phyloP scores from a whole-genome alignment of 2,888 invertebrate genomes.

The Lucinisca nassula region DNA sequence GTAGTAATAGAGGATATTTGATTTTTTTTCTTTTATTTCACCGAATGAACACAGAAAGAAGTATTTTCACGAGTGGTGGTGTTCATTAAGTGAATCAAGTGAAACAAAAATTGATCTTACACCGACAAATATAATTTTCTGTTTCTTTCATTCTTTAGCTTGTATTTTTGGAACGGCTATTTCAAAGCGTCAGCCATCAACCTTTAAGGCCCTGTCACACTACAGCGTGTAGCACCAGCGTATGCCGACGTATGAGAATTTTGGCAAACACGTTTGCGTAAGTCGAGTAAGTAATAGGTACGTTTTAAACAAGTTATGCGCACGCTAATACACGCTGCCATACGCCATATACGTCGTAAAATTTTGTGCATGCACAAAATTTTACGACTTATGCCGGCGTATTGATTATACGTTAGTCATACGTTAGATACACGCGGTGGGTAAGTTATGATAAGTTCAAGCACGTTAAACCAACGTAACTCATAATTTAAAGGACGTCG shows the following conservation, averaged over 20 bases:
- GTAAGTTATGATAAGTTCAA: not conserved
- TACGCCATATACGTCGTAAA: slow-evolving; percentile 5
- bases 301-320: no score
- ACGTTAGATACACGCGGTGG: not conserved
- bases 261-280: slow-evolving; percentile 22
- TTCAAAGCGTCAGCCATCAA: no score
- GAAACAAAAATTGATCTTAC: no score
- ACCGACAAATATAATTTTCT: no score
- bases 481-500: slow-evolving; percentile 14
- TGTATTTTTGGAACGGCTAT: no score
- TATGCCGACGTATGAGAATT: slow-evolving; percentile 20
- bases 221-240: not conserved
- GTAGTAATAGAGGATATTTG: no score
- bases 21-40: no score
- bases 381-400: slow-evolving; percentile 13
- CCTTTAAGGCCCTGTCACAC: no score
- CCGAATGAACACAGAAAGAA: no score
- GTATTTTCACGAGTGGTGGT: no score
- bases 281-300: slow-evolving; percentile 20
- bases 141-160: no score
- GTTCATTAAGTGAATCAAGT: no score
- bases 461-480: not conserved
- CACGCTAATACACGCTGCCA: slow-evolving; percentile 18
- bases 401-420: slow-evolving; percentile 21
- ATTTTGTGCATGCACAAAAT: slow-evolving; percentile 13